Evolutionary conservation across 2,113 vertebrate species (phyloP).

Genomic region (Xenopus tropicalis): DNA sequence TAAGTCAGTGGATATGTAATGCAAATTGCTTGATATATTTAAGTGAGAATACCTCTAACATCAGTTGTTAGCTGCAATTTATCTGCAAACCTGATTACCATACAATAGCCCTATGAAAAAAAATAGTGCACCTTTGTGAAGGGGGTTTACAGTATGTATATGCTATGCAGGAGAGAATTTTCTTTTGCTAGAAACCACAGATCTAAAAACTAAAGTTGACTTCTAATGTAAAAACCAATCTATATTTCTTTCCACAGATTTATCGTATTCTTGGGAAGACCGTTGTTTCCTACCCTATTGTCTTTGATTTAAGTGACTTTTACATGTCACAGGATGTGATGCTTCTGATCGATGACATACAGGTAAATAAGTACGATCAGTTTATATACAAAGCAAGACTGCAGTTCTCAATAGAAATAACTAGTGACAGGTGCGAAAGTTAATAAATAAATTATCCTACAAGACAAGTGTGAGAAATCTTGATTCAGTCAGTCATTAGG

Average conservation of each 20-base stretch:
- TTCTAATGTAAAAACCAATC: neutral
- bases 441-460: neutral
- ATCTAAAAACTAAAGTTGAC: too few relatives aligned
- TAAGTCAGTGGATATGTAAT: too few relatives aligned
- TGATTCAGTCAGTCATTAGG: neutral
- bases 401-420: neutral
- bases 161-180: too few relatives aligned
- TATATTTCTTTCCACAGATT: conserved; percentile 69
- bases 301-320: conserved; percentile 98
- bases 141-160: too few relatives aligned
- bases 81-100: too few relatives aligned
- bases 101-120: too few relatives aligned
- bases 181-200: too few relatives aligned
- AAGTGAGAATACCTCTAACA: too few relatives aligned
- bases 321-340: conserved; percentile 98
- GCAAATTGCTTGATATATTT: too few relatives aligned
- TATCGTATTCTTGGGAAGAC: conserved; percentile 96
- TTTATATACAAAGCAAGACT: neutral
- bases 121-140: too few relatives aligned
- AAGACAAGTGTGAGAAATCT: neutral
- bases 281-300: conserved; percentile 95
- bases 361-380: conserved; percentile 65
- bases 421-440: neutral
- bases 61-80: too few relatives aligned
- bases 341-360: conserved; percentile 97